Percentiles rank a stretch among this genome's conserved stretches.
phyloP scores from a whole-genome alignment of 2,113 vertebrate genomes.

The Nasalis larvatus region DNA sequence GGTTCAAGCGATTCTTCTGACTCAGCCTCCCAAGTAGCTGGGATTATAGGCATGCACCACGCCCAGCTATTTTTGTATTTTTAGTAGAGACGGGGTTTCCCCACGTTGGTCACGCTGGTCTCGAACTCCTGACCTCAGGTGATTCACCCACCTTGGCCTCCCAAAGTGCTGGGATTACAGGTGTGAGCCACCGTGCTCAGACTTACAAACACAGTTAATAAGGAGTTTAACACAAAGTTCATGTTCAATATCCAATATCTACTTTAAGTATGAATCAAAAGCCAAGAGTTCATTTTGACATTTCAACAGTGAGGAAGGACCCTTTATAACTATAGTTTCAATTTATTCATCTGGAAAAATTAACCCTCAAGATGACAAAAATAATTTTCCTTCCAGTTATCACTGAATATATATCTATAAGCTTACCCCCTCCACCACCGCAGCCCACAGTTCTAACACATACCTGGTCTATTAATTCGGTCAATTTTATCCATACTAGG shows the following conservation, averaged over 20 bases:
- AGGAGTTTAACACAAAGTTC: not conserved
- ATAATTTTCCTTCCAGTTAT: constrained; percentile 21
- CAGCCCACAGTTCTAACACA: constrained; percentile 61
- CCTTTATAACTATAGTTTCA: not conserved
- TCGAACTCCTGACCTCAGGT: no score
- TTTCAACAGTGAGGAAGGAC: not conserved
- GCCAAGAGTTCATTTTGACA: not conserved
- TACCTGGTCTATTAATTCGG: constrained; percentile 94
- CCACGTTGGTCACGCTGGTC: no score
- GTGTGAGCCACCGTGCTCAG: no score
- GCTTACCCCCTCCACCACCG: rapidly evolving
- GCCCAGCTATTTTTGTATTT: no score
- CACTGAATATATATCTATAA: not conserved
- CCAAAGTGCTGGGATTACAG: no score
- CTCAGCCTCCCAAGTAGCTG: no score
- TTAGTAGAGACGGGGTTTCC: no score
- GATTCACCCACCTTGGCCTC: no score
- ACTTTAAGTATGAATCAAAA: not conserved
- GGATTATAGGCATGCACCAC: no score
- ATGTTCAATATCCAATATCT: not conserved
- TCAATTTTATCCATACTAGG: constrained; percentile 96
- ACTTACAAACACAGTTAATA: not conserved
- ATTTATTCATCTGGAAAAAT: not conserved
- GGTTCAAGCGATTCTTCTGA: no score
- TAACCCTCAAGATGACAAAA: constrained; percentile 26